A percentile compares a stretch with the other conserved stretches of the same genome.
Evolutionary conservation across 1,140 invertebrate species (phyloP).

Genomic region (Drosophila jambulina): DNA sequence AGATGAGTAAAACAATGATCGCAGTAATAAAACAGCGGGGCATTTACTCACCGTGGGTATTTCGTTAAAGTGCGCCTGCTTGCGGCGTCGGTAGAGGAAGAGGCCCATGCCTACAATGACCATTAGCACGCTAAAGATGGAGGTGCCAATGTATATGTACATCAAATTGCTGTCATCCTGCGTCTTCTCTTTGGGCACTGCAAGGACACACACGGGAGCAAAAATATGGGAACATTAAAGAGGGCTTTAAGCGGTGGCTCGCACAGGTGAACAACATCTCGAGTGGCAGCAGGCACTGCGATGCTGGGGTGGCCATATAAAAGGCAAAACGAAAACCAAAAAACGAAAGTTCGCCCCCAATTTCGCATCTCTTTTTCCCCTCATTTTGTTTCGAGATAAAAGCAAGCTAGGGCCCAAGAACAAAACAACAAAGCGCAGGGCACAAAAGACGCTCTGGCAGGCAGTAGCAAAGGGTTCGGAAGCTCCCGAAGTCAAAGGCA

Average conservation of each 20-base stretch:
- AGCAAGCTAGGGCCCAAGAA: constrained; percentile 62
- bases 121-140: constrained; percentile 55
- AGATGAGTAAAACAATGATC: not conserved
- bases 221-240: constrained; percentile 32
- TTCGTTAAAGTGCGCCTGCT: constrained; percentile 80
- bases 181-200: constrained; percentile 80
- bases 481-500: constrained; percentile 39
- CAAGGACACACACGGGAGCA: constrained; percentile 18
- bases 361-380: constrained; percentile 70
- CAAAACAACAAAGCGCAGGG: constrained; percentile 63
- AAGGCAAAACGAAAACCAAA: constrained; percentile 72
- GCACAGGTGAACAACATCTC: constrained; percentile 83
- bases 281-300: constrained; percentile 66
- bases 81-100: constrained; percentile 71
- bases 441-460: constrained; percentile 64
- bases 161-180: constrained; percentile 65
- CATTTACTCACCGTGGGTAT: constrained; percentile 74
- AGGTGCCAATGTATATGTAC: constrained; percentile 62
- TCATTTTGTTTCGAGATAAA: constrained; percentile 64
- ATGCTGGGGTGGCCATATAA: constrained; percentile 27
- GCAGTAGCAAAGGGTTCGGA: constrained; percentile 20
- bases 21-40: not conserved
- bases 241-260: constrained; percentile 46
- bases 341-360: constrained; percentile 84
- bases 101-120: constrained; percentile 49